Evolutionary conservation across 2,888 invertebrate species (phyloP).

Genomic region (Metacarcinus magister): DNA sequence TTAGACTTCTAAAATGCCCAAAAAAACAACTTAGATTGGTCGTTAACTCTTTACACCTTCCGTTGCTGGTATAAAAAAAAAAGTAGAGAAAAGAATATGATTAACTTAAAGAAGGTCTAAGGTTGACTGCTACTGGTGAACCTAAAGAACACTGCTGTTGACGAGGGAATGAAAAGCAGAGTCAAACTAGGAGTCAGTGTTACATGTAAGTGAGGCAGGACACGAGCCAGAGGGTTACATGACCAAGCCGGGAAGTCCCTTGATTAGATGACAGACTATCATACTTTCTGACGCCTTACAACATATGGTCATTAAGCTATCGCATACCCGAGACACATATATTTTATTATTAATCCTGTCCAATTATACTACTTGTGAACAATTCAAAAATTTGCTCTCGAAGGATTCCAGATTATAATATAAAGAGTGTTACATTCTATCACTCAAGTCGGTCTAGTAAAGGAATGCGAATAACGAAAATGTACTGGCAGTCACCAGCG

Average conservation of each 20-base stretch:
- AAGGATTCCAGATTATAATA: background rate
- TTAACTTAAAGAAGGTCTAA: background rate
- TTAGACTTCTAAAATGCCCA: no score
- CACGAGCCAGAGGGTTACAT: background rate
- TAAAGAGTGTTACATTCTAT: background rate
- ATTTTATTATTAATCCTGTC: background rate
- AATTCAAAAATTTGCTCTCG: background rate
- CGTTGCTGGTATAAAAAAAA: background rate
- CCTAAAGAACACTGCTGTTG: background rate
- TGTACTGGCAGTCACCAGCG: background rate
- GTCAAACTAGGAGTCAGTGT: background rate
- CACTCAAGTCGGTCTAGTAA: background rate
- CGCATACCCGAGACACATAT: background rate
- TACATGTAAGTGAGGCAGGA: background rate
- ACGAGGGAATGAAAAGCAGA: background rate
- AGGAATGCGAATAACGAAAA: background rate
- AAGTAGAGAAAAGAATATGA: background rate
- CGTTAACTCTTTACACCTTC: no score
- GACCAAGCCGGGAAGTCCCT: background rate
- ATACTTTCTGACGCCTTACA: background rate
- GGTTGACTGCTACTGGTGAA: background rate
- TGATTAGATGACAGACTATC: constrained; percentile 37
- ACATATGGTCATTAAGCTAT: background rate
- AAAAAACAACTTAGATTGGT: no score
- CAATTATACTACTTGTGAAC: background rate